Base-by-base conservation (phyloP, 2,113 vertebrate species). In the Pelusios castaneus region DNA sequence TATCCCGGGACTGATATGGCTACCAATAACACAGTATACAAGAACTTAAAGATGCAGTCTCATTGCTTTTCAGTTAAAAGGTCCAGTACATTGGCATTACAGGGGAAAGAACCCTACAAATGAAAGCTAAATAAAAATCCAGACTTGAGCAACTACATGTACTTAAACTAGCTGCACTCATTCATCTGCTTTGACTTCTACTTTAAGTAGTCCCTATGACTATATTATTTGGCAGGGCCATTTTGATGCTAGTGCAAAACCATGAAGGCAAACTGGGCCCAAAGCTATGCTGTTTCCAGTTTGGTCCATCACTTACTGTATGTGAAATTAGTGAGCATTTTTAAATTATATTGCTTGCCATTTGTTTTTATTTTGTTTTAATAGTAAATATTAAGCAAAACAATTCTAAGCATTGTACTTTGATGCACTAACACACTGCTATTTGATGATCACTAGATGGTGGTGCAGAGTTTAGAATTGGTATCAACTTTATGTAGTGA, bases 361-460 rank as follows among this genome's bases (percentile, higher is more conserved):
- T 67, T 67, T 8, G 11, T 24, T 17, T 75, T 56, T 51, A 2
- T 80, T 80, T 88, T 45, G 38, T 2, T 3, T 31, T 55, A 1
- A 51, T 54, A 47, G 29, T 41, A 12, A 85, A 67, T 43, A 11
- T 25, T 43, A 22, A 22, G 11, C 24, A 22, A 75, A 25, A 41
- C 19, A 41, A 41, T 22, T 9, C n/a, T 73, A 73, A 73, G 67
- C 67, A 73, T 73, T 73, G 21, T 11, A 73, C 1, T 41, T 41
- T 27, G 55, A 56, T 56, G 19, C 67, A 73, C 67, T 19, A 41
- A 24, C 24, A 22, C 70, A 75, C 38, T 25, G 24, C 21, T 24
- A 4, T 51, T 34, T 10, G 29, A 21, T 27, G 17, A 45, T 89
- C 96, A 3, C 93, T 93, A 97, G 97, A 58, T 97, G 96, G 96